Base-by-base conservation (phyloP, 2,888 invertebrate species). In the Polyploca ridens region DNA sequence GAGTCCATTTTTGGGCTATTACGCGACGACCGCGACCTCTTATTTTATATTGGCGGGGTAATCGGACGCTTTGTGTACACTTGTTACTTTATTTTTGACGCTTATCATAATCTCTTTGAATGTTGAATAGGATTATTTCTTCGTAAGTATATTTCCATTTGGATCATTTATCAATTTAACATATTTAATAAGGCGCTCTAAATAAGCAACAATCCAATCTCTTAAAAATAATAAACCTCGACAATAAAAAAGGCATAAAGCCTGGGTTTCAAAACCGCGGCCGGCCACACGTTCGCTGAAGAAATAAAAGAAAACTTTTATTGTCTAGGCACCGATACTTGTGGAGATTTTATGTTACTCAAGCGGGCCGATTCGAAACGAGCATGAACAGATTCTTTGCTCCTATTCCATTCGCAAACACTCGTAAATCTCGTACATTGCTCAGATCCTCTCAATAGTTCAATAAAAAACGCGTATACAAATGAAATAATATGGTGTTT, bases 341-440 rank as follows among this genome's bases (percentile, higher is more conserved):
- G 80, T 78, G 73, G 76, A 84, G 84, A 82, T 89, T 90, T 89
- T 89, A 88, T 87, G 83, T 82, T 71, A 69, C 79, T 79, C 79
- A 74, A 78, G 82, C 79, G 84, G 78, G 79, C 74, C 76, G 71
- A 72, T 68, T 73, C 71, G 74, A 67, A 72, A 72, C 72, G 73
- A 69, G 79, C 78, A 83, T 81, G 82, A 84, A 84, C 88, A 85
- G 87, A 88, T 89, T 87, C 83, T 54, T 19, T n/a, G 16, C 54
- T 19, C 54, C 49, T 16, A 49, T 78, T 77, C 75, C 83, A 76
- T 76, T 83, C 86, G 81, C 87, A 87, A 88, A 89, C 83, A 86
- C 78, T 87, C 89, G 89, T 90, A 90, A 90, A 89, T 87, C 84
- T 82, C 73, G 70, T 77, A 83, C 84, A 85, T 86, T 79, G 81